phyloP scores from a whole-genome alignment of 2,888 invertebrate genomes.

The Octodonta nipae region DNA sequence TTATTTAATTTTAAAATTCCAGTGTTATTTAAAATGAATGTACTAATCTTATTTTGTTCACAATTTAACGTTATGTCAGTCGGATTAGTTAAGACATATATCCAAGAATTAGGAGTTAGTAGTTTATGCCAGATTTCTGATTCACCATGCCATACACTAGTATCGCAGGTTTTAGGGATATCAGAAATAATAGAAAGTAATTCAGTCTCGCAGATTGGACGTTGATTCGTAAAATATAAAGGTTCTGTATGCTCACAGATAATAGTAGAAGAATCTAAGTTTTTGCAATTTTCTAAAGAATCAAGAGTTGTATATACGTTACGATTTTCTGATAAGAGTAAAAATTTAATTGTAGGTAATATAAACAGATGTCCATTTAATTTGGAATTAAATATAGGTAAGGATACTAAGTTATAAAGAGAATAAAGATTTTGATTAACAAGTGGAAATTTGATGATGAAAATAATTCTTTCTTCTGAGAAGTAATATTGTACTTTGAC shows the following conservation, averaged over 20 bases:
- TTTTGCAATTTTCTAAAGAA: conserved; percentile 3
- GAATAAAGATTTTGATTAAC: conserved; percentile 6
- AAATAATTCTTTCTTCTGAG: conserved; percentile 9
- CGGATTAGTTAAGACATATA: too few relatives aligned
- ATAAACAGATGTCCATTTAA: conserved; percentile 4
- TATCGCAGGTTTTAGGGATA: conserved; percentile 5
- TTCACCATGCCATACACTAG: too few relatives aligned
- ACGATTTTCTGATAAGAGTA: conserved; percentile 7
- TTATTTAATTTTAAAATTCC: too few relatives aligned
- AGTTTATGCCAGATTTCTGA: too few relatives aligned
- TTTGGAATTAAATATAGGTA: conserved; percentile 7
- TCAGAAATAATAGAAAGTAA: not conserved
- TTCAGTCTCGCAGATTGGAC: conserved; percentile 9
- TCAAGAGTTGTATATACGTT: conserved; percentile 5
- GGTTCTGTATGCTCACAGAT: conserved; percentile 6
- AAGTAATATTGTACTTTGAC: conserved; percentile 7
- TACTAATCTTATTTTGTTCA: too few relatives aligned
- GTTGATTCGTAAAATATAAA: conserved; percentile 4
- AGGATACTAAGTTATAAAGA: conserved; percentile 7
- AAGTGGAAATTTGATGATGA: conserved; percentile 8
- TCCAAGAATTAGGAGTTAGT: too few relatives aligned
- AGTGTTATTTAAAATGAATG: too few relatives aligned
- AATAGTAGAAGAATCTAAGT: conserved; percentile 1
- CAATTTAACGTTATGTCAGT: too few relatives aligned
- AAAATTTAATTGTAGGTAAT: conserved; percentile 7